A percentile compares a stretch with the other conserved stretches of the same genome.
phyloP scores from a whole-genome alignment of 2,888 invertebrate genomes.

The Lycia hirtaria region DNA sequence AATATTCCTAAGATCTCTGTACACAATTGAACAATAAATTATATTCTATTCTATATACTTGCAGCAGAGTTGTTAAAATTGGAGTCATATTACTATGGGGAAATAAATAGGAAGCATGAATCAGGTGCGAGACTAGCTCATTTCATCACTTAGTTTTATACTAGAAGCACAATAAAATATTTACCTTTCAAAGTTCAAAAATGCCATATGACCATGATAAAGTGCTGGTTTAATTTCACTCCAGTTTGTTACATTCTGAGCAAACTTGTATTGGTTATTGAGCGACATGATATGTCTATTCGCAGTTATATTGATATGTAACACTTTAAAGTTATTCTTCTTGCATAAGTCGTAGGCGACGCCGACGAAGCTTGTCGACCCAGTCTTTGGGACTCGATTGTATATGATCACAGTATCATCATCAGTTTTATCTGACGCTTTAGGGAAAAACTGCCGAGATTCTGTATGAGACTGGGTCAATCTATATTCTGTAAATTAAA shows the following conservation, averaged over 20 bases:
- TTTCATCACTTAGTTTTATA: too few species aligned
- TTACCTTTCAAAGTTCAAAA: conserved; percentile 96
- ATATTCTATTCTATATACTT: too few species aligned
- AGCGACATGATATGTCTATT: conserved; percentile 98
- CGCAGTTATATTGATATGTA: conserved; percentile 98
- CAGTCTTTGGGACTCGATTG: conserved; percentile 98
- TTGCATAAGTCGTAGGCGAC: conserved; percentile 95
- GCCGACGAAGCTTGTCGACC: conserved; percentile 97
- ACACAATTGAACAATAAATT: too few species aligned
- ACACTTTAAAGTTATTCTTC: conserved; percentile 86
- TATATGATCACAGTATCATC: conserved; percentile 94
- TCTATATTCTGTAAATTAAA: conserved; percentile 69
- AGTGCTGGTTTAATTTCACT: conserved; percentile 95
- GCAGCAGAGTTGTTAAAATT: too few species aligned
- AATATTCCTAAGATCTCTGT: too few species aligned
- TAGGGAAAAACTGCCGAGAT: conserved; percentile 73
- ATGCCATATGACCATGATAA: conserved; percentile 99
- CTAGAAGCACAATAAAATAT: neutral
- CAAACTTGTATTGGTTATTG: conserved; percentile 95
- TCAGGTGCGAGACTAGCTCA: too few species aligned
- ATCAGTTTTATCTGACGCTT: conserved; percentile 68
- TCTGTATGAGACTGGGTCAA: conserved; percentile 64
- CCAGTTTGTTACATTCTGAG: conserved; percentile 96
- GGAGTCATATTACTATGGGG: too few species aligned
- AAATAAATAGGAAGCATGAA: too few species aligned